A percentile compares a stretch with the other conserved stretches of the same genome.
These are phyloP conservation scores for Pristionchus mayeri DNA, from an alignment of 2,888 invertebrate species.

Conservation along the genomic window DNA sequence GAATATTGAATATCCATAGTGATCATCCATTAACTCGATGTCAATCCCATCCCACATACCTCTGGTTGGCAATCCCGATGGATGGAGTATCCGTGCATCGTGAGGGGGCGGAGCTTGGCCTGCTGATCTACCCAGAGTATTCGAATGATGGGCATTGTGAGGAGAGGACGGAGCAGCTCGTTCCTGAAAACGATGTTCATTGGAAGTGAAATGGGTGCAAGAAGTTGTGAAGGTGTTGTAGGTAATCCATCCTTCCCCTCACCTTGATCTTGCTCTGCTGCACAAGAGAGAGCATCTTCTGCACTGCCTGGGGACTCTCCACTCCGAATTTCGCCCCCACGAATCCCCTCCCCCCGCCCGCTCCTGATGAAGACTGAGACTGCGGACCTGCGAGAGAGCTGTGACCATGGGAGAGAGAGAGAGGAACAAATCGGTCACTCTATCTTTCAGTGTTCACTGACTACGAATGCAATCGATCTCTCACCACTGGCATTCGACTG, in stretches of 20 bases:
- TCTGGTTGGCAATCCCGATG: constrained; percentile 45
- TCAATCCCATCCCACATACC: neutral
- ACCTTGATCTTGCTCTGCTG: constrained; percentile 65
- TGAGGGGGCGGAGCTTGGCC: neutral
- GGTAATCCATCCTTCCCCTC: too few relatives aligned
- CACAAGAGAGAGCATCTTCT: constrained; percentile 89
- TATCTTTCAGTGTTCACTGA: too few relatives aligned
- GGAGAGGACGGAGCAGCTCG: constrained; percentile 15
- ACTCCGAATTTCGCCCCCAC: constrained; percentile 81
- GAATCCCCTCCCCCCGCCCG: constrained; percentile 80
- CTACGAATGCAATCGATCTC: neutral
- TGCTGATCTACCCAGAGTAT: constrained; percentile 20
- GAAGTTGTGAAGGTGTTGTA: too few relatives aligned
- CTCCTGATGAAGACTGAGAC: constrained; percentile 87
- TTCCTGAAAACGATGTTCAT: constrained; percentile 33
- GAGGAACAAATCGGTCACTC: too few relatives aligned
- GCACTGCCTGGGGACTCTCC: constrained; percentile 95
- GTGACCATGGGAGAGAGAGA: too few relatives aligned
- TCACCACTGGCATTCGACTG: constrained; percentile 82
- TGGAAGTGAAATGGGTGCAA: too few relatives aligned
- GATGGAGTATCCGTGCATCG: constrained; percentile 12
- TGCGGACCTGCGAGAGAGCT: constrained; percentile 78
- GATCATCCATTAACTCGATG: too few relatives aligned
- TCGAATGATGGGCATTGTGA: constrained; percentile 16
- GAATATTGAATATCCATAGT: too few relatives aligned